These are phyloP conservation scores for Hydriomena furcata DNA, from an alignment of 2,888 invertebrate species.

Conservation along the genomic window DNA sequence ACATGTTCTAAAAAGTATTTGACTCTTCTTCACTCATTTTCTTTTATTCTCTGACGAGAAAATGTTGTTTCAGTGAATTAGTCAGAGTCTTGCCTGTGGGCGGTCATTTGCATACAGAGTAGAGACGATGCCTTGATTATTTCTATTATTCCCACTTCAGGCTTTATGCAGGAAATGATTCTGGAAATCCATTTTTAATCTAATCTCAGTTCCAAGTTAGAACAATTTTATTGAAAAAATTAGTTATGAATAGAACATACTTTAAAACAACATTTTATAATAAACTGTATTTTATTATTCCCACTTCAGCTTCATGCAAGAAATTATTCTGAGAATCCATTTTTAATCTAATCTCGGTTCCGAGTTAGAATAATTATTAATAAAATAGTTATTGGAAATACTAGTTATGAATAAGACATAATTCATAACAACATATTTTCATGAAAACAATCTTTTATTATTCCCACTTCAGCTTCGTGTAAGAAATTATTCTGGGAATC, in stretches of 20 bases:
- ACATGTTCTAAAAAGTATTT: no score
- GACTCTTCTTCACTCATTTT: not conserved
- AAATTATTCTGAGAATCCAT: constrained; percentile 18
- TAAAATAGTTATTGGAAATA: constrained; percentile 5
- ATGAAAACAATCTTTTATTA: no score
- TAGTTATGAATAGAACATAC: not conserved
- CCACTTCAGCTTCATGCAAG: constrained; percentile 11
- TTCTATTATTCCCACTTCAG: constrained; percentile 27
- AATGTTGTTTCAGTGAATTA: constrained; percentile 67
- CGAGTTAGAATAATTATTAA: no score
- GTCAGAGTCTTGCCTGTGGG: constrained; percentile 49
- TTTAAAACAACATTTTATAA: no score
- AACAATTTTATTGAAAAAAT: constrained; percentile 7
- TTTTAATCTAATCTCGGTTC: constrained; percentile 13
- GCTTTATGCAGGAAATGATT: constrained; percentile 16
- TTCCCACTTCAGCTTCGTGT: constrained; percentile 12
- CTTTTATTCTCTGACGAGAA: constrained; percentile 50
- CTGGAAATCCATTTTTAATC: constrained; percentile 19
- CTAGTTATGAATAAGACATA: not conserved
- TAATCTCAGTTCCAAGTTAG: not conserved
- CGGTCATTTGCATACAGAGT: constrained; percentile 35
- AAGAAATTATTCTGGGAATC: constrained; percentile 18
- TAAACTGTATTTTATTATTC: constrained; percentile 32
- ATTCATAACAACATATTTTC: no score
- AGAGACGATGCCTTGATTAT: constrained; percentile 32